These are phyloP conservation scores for Teleogryllus occipitalis DNA, from an alignment of 1,140 invertebrate species.

Conservation along the genomic window DNA sequence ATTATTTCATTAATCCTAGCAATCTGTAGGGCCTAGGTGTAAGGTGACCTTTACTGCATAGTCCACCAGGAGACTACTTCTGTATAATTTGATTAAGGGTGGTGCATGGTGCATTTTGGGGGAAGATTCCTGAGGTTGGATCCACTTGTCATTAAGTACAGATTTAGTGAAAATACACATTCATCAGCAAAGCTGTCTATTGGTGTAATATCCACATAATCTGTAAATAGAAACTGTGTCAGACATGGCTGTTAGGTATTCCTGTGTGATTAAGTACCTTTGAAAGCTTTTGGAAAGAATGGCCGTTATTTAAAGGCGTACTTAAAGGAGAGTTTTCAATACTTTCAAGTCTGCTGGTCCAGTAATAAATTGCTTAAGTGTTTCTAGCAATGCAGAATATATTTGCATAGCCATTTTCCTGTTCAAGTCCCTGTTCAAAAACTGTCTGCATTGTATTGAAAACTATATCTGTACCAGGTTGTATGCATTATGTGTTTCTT, in stretches of 20 bases:
- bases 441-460: not conserved
- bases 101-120: slow-evolving; percentile 10
- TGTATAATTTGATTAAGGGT: slow-evolving; percentile 20
- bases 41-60: slow-evolving; percentile 20
- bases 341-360: not conserved
- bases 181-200: not conserved
- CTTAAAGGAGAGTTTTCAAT: not conserved
- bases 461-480: not conserved
- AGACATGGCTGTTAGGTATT: not conserved
- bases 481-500: not conserved
- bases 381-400: not conserved
- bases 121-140: not conserved
- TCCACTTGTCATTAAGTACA: not conserved
- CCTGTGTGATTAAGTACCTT: not conserved
- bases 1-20: slow-evolving; percentile 20
- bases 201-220: not conserved
- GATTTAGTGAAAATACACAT: slow-evolving; percentile 2
- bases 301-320: not conserved
- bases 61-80: slow-evolving; percentile 18
- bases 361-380: not conserved
- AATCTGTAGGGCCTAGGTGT: slow-evolving; percentile 23
- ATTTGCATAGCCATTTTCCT: not conserved
- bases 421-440: not conserved
- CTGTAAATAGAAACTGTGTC: not conserved
- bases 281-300: not conserved